phyloP scores from a whole-genome alignment of 2,888 invertebrate genomes.

The Caenorhabditis panamensis region DNA sequence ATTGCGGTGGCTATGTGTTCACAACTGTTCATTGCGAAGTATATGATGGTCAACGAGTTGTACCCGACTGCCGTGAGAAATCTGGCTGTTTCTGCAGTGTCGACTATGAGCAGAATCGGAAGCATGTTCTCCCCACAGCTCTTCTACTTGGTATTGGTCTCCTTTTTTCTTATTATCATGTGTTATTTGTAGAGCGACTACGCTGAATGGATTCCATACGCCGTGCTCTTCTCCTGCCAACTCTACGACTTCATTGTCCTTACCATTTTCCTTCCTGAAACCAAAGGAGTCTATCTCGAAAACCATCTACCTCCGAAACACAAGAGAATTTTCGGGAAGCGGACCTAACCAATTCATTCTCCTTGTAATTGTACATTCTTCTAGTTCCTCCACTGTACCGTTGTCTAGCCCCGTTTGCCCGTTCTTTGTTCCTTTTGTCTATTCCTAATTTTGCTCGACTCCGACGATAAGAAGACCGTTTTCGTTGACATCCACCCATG shows the following conservation, averaged over 20 bases:
- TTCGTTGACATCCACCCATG: conserved; percentile 13
- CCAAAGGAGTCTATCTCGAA: conserved; percentile 57
- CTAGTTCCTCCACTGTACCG: neutral
- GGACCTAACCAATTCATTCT: conserved; percentile 4
- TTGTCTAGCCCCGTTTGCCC: neutral
- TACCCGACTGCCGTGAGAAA: conserved; percentile 78
- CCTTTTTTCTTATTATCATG: no score
- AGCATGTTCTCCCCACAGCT: conserved; percentile 74
- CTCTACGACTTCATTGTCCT: conserved; percentile 50
- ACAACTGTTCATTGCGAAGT: conserved; percentile 66
- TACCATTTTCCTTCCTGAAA: conserved; percentile 57
- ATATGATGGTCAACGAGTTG: conserved; percentile 65
- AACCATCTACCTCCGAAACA: conserved; percentile 65
- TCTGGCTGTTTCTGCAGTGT: conserved; percentile 69
- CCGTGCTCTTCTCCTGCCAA: conserved; percentile 39
- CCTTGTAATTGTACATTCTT: neutral
- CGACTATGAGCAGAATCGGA: conserved; percentile 70
- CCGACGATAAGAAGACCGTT: conserved; percentile 16
- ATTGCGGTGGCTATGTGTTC: conserved; percentile 68
- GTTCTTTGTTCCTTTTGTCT: conserved; percentile 8
- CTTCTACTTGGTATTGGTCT: conserved; percentile 68
- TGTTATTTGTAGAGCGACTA: conserved; percentile 50
- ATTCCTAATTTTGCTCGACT: neutral
- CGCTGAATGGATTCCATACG: conserved; percentile 55
- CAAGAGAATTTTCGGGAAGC: conserved; percentile 56